A percentile compares a stretch with the other conserved stretches of the same genome.
Evolutionary conservation across 2,113 vertebrate genomes (phyloP).

Genomic region (Oncorhynchus mykiss): DNA sequence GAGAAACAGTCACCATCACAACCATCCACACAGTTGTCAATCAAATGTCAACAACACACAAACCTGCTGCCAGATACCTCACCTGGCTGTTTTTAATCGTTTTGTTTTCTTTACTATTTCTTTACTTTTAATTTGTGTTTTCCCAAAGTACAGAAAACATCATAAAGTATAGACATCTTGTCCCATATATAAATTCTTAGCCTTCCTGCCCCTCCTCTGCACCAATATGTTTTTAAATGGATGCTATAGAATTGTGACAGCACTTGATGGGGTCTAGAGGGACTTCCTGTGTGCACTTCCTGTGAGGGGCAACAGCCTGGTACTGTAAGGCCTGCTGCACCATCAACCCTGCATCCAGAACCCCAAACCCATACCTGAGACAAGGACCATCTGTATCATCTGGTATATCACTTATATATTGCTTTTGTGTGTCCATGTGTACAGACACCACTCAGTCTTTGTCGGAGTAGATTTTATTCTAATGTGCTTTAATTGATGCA

Average conservation of each 20-base stretch:
- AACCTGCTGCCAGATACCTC: too few species aligned
- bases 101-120: too few species aligned
- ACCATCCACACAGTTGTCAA: background rate
- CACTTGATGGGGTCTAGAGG: slow-evolving; percentile 46
- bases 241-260: slow-evolving; percentile 10
- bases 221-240: background rate
- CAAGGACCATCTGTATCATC: background rate
- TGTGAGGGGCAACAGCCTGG: slow-evolving; percentile 32
- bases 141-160: background rate
- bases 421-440: background rate
- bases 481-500: too few species aligned
- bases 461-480: too few species aligned
- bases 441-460: too few species aligned
- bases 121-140: background rate
- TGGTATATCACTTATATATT: too few species aligned
- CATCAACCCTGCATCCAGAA: slow-evolving; percentile 66
- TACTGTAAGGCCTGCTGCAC: slow-evolving; percentile 61
- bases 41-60: slow-evolving; percentile 11
- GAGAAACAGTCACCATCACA: slow-evolving; percentile 7
- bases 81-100: too few species aligned
- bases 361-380: slow-evolving; percentile 62
- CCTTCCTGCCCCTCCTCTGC: too few species aligned
- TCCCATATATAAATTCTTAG: too few species aligned
- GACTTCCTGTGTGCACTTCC: slow-evolving; percentile 49
- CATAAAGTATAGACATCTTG: too few species aligned